Conservation (phyloP, 2,113 vertebrate species). For the Rhea americana region DNA sequence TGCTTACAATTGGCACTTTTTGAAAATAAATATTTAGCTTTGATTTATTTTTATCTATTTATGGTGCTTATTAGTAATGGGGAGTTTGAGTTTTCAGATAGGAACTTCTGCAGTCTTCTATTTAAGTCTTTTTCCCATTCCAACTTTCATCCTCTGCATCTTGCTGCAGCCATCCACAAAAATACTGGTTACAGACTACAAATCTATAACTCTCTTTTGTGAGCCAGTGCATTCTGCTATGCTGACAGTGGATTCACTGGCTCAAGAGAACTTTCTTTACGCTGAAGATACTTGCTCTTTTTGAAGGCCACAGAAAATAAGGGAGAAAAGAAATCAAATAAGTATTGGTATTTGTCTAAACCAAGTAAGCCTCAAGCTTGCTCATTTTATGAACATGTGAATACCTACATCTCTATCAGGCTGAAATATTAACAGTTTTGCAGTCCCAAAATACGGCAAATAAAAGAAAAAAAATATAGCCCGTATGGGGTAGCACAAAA, state of each 20-base stretch:
- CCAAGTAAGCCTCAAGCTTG: neutral
- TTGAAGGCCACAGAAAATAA: neutral
- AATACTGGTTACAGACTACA: neutral
- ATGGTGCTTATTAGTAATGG: neutral
- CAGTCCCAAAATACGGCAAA: neutral
- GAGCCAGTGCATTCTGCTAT: neutral
- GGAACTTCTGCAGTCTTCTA: neutral
- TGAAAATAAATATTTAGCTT: neutral
- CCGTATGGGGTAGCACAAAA: neutral
- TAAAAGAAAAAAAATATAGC: neutral
- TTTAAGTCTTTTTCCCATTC: neutral
- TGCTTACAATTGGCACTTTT: neutral
- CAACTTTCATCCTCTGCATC: neutral
- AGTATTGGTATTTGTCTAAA: neutral
- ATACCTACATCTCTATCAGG: neutral
- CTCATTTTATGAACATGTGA: neutral
- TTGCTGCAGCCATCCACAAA: neutral
- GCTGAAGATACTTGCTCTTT: neutral
- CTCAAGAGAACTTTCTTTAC: neutral
- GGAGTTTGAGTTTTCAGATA: neutral
- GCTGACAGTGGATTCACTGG: neutral
- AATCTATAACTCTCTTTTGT: neutral
- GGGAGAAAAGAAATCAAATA: neutral
- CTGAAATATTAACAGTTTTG: neutral
- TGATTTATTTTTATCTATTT: neutral